Base-by-base conservation (phyloP, 2,797 vertebrate genomes). In the Oophaga sylvatica region DNA sequence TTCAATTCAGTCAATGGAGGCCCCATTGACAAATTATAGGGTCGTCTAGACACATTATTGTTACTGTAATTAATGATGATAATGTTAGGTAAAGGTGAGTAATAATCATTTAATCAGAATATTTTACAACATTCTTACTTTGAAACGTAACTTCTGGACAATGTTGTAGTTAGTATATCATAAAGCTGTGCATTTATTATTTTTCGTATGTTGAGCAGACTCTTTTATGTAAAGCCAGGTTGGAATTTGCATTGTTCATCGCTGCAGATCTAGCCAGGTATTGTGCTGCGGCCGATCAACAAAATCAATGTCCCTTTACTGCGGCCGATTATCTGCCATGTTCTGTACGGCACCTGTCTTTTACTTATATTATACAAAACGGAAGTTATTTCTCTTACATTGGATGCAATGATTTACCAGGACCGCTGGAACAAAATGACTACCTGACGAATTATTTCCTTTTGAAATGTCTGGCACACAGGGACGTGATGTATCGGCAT, bases 301-400 rank as follows among this genome's bases (percentile, higher is more conserved):
- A 60, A 48, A 82, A 89, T 85, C 83, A 78, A 71, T 89, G 73
- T 48, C 81, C 16, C 81, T 86, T 80, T 82, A 31, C 67, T 80
- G 56, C 17, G 45, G n/a, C 53, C 10, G 35, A 57, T 56, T 59
- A 35, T 83, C 48, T 45, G 63, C 63, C 70, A 9, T 31, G 45
- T 80, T 8, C 73, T 78, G 62, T 63, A 10, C 48, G 68, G 29
- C 78, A 48, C 22, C 79, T 85, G 59, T 12, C 41, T 77, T 67
- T 59, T 15, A 13, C 83, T n/a, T 31, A 13, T 11, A 20, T 13
- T 11, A 85, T 48, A 70, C n/a, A 41, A 85, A 57, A 56, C 41
- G 41, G 3, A 70, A 3, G 22, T 80, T 22, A 3, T 56, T 56
- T 6, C n/a, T 62, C 45, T 35, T 19, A 68, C 75, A 78, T 77